Conservation (phyloP, 2,888 invertebrate genomes). For the Conus canariensis region DNA sequence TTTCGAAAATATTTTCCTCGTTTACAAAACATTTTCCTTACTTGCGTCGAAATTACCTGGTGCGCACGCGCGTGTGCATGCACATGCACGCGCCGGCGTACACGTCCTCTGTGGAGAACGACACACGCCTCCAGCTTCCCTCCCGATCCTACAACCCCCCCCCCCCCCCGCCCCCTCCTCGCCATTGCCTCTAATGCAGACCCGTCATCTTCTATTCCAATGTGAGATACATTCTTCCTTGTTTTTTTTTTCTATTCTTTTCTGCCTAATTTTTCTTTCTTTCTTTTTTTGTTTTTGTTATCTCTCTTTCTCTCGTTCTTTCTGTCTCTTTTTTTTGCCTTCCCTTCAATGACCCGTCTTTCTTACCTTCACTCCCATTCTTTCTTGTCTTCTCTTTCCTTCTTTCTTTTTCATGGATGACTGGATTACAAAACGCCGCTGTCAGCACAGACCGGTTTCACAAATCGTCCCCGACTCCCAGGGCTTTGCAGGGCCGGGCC, state of each 20-base stretch:
- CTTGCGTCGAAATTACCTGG: neutral
- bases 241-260: neutral
- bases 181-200: neutral
- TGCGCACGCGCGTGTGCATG: neutral
- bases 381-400: neutral
- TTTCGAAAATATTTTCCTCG: too few species aligned
- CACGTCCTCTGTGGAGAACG: neutral
- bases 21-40: too few species aligned
- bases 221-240: neutral
- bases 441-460: slow-evolving; percentile 28
- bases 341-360: neutral
- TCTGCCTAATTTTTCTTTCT: neutral
- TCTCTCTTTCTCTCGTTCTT: neutral
- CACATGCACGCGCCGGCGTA: neutral
- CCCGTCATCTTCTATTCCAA: neutral
- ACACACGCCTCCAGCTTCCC: neutral
- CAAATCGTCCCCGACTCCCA: slow-evolving; percentile 33
- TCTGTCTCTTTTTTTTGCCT: neutral
- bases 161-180: neutral
- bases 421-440: slow-evolving; percentile 34
- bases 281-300: neutral
- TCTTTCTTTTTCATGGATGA: neutral
- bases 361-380: neutral
- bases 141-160: neutral
- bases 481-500: neutral